A percentile compares a stretch with the other conserved stretches of the same genome.
Conservation (phyloP, 2,797 vertebrate species). For the Myotis planiceps region DNA sequence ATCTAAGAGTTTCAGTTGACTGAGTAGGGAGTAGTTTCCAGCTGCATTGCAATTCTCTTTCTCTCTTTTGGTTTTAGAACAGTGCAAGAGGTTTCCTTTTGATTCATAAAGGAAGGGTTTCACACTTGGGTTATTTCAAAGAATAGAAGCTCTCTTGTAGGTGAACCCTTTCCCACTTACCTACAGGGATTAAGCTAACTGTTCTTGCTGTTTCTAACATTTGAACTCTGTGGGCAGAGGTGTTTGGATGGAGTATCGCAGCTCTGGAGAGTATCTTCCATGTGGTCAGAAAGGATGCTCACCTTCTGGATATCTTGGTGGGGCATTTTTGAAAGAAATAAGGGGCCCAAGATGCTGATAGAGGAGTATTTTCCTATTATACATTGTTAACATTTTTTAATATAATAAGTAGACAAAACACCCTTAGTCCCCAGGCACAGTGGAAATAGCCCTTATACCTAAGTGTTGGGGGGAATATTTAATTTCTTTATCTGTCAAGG, state of each 20-base stretch:
- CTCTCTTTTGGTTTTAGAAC: neutral
- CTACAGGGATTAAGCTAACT: neutral
- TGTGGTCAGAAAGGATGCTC: neutral
- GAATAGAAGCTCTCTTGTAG: conserved; percentile 6
- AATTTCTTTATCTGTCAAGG: neutral
- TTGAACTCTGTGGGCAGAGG: conserved; percentile 45
- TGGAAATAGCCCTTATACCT: neutral
- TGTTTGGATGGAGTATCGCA: neutral
- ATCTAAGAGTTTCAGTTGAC: neutral
- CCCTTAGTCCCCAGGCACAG: neutral
- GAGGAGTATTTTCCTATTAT: neutral
- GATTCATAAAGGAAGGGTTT: conserved; percentile 54
- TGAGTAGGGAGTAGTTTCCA: neutral
- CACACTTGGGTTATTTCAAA: conserved; percentile 61
- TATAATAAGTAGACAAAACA: neutral
- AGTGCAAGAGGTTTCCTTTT: conserved; percentile 57
- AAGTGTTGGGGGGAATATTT: neutral
- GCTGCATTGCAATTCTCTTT: neutral
- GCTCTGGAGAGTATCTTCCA: neutral
- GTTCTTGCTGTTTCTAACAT: neutral
- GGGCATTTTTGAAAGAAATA: neutral
- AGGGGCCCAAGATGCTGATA: neutral
- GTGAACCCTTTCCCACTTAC: conserved; percentile 30
- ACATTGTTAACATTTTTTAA: neutral
- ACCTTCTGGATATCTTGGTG: neutral